A percentile compares a stretch with the other conserved stretches of the same genome.
These are phyloP conservation scores for Pachyrhynchus sulphureomaculatus DNA, from an alignment of 1,140 invertebrate genomes.

Conservation along the genomic window DNA sequence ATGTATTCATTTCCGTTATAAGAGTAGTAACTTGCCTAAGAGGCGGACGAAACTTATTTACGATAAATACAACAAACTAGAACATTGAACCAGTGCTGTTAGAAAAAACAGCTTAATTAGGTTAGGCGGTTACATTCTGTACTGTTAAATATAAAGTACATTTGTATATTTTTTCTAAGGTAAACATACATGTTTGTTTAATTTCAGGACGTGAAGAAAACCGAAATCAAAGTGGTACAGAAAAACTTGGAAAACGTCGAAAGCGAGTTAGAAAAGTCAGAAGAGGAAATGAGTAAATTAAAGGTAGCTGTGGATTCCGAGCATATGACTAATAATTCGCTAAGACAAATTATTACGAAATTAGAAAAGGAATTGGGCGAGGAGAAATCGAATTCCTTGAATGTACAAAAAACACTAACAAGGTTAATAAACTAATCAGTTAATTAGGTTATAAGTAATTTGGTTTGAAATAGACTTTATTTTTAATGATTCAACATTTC, in stretches of 20 bases:
- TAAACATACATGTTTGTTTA: not conserved
- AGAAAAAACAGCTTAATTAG: too few relatives aligned
- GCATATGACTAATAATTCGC: constrained; percentile 41
- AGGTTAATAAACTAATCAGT: constrained; percentile 38
- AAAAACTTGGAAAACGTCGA: constrained; percentile 49
- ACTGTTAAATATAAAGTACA: too few relatives aligned
- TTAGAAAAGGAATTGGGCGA: constrained; percentile 48
- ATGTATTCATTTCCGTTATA: too few relatives aligned
- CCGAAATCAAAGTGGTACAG: constrained; percentile 46
- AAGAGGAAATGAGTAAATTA: constrained; percentile 46
- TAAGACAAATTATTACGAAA: constrained; percentile 43
- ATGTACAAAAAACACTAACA: constrained; percentile 49
- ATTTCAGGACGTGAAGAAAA: constrained; percentile 42
- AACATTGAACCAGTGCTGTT: too few relatives aligned
- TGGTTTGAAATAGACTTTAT: too few relatives aligned
- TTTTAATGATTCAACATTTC: too few relatives aligned
- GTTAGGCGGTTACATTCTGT: too few relatives aligned
- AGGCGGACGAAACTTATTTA: too few relatives aligned
- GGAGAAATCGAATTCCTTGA: constrained; percentile 46
- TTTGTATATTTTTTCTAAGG: not conserved
- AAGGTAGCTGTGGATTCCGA: constrained; percentile 44
- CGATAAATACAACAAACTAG: too few relatives aligned
- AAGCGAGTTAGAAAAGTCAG: constrained; percentile 45
- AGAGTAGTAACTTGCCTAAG: too few relatives aligned
- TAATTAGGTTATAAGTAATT: too few relatives aligned